Evolutionary conservation across 2,797 vertebrate genomes (phyloP), one percentile per base, ranked within the genome.

Genomic region (Phataginus tetradactyla): DNA sequence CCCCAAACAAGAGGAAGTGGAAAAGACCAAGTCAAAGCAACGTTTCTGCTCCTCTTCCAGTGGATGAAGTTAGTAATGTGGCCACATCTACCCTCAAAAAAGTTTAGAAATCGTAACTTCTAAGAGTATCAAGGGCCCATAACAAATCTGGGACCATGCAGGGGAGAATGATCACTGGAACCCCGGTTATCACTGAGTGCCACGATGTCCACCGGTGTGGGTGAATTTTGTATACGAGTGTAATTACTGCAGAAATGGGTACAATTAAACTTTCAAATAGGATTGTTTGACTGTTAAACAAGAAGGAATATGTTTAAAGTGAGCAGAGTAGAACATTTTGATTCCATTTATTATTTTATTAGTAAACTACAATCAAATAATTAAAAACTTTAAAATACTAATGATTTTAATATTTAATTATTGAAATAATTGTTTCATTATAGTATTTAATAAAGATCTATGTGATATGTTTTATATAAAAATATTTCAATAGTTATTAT

Each of bases 111-210:
- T 15, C 4, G 4, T 18, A 7, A 4, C 45, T 45, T 21, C 49
- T 66, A 42, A 21, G 39, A 7, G 27, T 7, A 72, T 18, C 7
- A 2, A 32, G 17, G 34, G 14, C 0, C 2, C 15, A 15, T 42
- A 7, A 34, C 27, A 75, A 49, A 42, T 14, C 59, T 37, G 51
- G 64, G 12, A 37, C 13, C 4, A 2, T 18, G 4, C 9, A 72
- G 1, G 5, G 0, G 0, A 14, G 61, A 51, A 21, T 4, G 25
- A 4, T 27, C 9, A 9, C 8, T 18, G 8, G 57, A 15, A 2
- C 3, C 57, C 18, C 42, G 18, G 10, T 11, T 39, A n/a, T 2
- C 32, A 29, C 7, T 37, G 7, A 68, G 13, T 0, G 29, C 5
- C 21, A 6, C 17, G 12, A 4, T 27, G 61, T 25, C 29, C 12